Base-by-base conservation (phyloP, 1,140 invertebrate species). In the Parapsyche elsis region DNA sequence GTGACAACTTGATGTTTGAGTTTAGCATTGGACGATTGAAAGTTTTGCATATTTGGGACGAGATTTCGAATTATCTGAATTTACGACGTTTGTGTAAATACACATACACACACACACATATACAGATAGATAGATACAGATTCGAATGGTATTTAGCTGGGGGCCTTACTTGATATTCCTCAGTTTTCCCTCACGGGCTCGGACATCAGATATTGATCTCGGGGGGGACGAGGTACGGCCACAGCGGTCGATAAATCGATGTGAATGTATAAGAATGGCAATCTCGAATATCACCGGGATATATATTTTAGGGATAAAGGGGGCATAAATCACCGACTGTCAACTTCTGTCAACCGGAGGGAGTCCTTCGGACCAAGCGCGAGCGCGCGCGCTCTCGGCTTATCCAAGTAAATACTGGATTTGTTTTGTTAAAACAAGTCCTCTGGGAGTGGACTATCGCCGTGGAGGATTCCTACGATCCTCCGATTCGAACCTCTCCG, bases 261-360 rank as follows among this genome's bases (percentile, higher is more conserved):
- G 59, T 38, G 45, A 71, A 79, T 16, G 70, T 61, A 67, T 74
- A 83, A 83, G 81, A 83, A 83, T 83, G 79, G 81, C 81, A 26
- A 82, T 82, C 81, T 82, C 78, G 64, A 82, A 82, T 80, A 82
- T 82, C 78, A 78, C 75, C 57, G 30, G 78, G 78, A 73, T 83
- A 83, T 67, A 67, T 83, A 83, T 83, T 83, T 83, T 83, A 83
- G 79, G 81, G 78, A 83, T 80, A 80, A 83, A 80, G 81, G 75
- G 57, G 67, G 49, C 81, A 83, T 83, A 83, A 83, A 76, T 83
- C 81, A 83, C 81, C 44, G 76, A 49, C 75, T 79, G 81, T 79
- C 81, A 80, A 80, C 81, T 83, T 79, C 71, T 83, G 81, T 83
- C 81, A 83, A 46, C 79, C 71, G 53, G 71, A 82, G 81, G 53